Evolutionary conservation across 1,140 invertebrate genomes (phyloP).

Genomic region (Drosophila orosa): DNA sequence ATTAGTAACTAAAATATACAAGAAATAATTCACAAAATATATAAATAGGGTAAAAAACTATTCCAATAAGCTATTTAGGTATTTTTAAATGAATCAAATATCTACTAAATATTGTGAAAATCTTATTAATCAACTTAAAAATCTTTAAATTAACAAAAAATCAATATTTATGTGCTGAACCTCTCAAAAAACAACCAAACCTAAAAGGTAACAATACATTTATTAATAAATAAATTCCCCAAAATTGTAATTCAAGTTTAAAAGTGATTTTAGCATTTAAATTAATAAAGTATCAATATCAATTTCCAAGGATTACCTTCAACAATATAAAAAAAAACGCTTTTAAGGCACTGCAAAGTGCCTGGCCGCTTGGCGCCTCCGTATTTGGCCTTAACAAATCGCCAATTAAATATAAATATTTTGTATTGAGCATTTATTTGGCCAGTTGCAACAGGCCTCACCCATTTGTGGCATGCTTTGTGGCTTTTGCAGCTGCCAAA

Average conservation of each 20-base stretch:
- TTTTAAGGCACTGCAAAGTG: constrained; percentile 25
- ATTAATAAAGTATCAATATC: background rate
- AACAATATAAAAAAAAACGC: background rate
- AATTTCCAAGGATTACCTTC: constrained; percentile 8
- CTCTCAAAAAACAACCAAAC: background rate
- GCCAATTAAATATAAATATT: constrained; percentile 69
- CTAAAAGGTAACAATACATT: background rate
- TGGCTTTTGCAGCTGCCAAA: constrained; percentile 40
- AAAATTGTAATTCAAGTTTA: background rate
- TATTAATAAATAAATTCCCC: too few relatives aligned
- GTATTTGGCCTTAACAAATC: constrained; percentile 56
- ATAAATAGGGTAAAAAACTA: too few relatives aligned
- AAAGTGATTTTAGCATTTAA: background rate
- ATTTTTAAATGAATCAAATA: background rate
- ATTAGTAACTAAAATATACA: background rate
- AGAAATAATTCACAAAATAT: background rate
- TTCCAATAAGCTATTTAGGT: background rate
- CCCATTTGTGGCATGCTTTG: constrained; percentile 57
- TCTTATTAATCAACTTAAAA: background rate
- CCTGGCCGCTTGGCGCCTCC: constrained; percentile 53
- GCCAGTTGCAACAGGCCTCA: constrained; percentile 51
- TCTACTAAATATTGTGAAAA: too few relatives aligned
- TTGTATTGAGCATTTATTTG: constrained; percentile 27
- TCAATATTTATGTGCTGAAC: background rate
- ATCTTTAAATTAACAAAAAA: background rate